Evolutionary conservation across 2,797 vertebrate genomes (phyloP), one percentile per base, ranked within the genome.

Genomic region (Anguilla marmorata): DNA sequence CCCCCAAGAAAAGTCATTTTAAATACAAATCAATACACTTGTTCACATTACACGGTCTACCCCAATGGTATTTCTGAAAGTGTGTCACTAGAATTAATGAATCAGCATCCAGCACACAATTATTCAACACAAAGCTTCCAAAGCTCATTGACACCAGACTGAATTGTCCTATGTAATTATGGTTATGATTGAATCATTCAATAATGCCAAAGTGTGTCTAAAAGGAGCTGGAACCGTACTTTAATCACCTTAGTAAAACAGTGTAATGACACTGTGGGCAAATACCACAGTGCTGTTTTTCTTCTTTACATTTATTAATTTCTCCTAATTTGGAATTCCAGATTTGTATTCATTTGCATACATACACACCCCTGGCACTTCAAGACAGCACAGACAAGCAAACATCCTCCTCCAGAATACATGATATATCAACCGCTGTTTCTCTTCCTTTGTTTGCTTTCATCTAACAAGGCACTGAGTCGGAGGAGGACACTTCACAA

Each of bases 201-300:
- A 14, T 56, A 48, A 63, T 27, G 37, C 9, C 6, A 33, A 0
- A 41, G 3, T 48, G 45, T 33, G 60, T 12, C 14, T 8, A 41
- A 50, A 63, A 83, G n/a, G 74, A 52, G 1, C 24, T 19, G 52
- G n/a, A 41, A 3, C 24, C 21, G 6, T 80, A 33, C 1, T 58
- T n/a, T 74, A 56, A 83, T 33, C 37, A 21, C 41, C 41, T 72
- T 41, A 12, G 60, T 11, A 24, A 21, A 37, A 69, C 33, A 4
- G 33, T 2, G 58, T 66, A 19, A 63, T 58, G 88, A 58, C 83
- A 76, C 33, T 33, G 84, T 60, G 84, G 86, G 1, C 41, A 66
- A 84, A 69, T 89, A 56, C 66, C 84, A 86, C 14, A 54, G 37
- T 16, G 9, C 30, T 72, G 58, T 16, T 66, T 12, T 52, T 52